Conservation (phyloP, 2,797 vertebrate genomes). For the Spinus olivaceus region DNA sequence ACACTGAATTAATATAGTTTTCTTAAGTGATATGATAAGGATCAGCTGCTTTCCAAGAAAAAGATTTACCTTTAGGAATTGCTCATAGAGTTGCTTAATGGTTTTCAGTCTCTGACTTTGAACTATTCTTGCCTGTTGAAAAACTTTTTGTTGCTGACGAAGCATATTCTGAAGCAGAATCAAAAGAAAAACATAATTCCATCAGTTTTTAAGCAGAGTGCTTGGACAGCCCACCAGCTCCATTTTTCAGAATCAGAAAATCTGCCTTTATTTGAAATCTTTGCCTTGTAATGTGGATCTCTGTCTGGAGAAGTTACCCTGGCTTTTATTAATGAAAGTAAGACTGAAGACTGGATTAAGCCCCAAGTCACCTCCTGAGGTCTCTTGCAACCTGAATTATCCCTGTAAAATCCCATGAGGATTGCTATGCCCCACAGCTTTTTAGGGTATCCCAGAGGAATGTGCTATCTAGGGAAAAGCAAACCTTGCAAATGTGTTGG, state of each 20-base stretch:
- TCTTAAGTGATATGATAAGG: neutral
- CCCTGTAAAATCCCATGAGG: neutral
- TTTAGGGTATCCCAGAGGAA: neutral
- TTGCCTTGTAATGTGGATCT: neutral
- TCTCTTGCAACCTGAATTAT: neutral
- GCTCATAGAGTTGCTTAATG: conserved; percentile 86
- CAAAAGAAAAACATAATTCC: neutral
- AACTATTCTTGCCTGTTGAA: conserved; percentile 87
- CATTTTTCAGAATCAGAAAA: neutral
- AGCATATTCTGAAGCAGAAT: conserved; percentile 82
- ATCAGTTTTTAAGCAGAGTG: neutral
- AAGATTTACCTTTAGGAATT: conserved; percentile 85
- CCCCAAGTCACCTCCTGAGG: neutral
- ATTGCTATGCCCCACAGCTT: neutral
- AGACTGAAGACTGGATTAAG: neutral
- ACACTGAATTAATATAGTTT: neutral
- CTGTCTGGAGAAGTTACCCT: neutral
- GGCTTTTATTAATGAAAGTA: neutral
- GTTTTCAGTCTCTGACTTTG: conserved; percentile 90
- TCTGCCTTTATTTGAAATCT: neutral
- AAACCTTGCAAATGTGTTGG: neutral
- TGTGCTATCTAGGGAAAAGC: neutral
- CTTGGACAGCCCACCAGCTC: neutral
- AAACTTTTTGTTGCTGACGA: conserved; percentile 89
- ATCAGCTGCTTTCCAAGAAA: neutral